Conservation (phyloP, 1,140 invertebrate genomes). For the Vanessa atalanta region DNA sequence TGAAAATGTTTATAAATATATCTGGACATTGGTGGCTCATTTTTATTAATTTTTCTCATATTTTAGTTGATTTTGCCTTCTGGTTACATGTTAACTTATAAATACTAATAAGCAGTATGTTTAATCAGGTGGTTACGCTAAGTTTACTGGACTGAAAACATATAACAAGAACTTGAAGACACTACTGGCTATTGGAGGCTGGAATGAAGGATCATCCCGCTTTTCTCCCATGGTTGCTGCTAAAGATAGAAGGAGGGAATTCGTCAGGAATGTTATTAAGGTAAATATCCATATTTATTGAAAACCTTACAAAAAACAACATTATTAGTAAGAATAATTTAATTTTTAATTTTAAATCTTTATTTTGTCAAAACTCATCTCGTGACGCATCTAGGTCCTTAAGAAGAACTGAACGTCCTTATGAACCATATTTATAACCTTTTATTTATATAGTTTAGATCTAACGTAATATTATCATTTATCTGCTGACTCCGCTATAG, state of each 20-base stretch:
- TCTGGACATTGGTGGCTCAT: no score
- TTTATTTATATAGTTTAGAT: neutral
- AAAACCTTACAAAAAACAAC: no score
- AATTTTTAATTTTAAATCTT: neutral
- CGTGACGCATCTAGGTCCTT: no score
- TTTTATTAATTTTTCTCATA: no score
- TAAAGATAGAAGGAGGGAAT: slow-evolving; percentile 86
- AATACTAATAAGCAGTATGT: neutral
- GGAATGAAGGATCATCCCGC: slow-evolving; percentile 95
- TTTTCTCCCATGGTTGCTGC: slow-evolving; percentile 93
- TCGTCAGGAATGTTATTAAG: slow-evolving; percentile 92
- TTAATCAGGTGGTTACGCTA: slow-evolving; percentile 93
- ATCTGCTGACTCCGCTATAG: neutral
- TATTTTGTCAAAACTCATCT: neutral
- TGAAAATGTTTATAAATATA: no score
- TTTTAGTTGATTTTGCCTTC: no score
- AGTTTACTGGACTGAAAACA: slow-evolving; percentile 95
- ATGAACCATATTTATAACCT: neutral
- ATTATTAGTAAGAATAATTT: no score
- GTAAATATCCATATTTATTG: slow-evolving; percentile 43
- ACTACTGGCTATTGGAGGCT: slow-evolving; percentile 96
- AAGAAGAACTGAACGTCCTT: no score
- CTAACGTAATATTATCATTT: neutral
- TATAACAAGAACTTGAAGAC: slow-evolving; percentile 97
- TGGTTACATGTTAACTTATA: no score